Conservation (phyloP, 1,140 invertebrate species). For the Zaprionus taronus region DNA sequence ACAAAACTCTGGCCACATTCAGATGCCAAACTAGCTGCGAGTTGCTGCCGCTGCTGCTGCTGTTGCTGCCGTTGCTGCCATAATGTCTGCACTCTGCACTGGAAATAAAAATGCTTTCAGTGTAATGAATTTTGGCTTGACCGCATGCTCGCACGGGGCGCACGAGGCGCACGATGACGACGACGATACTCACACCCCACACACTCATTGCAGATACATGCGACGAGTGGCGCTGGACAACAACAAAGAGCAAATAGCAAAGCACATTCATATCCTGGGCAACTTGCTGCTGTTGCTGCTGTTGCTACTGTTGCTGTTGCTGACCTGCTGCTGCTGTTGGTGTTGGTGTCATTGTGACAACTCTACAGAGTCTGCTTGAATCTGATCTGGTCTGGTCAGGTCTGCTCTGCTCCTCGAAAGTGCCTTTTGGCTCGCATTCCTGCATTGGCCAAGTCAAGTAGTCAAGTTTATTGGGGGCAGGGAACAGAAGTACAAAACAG, state of each 20-base stretch:
- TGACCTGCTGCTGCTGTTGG: slow-evolving; percentile 27
- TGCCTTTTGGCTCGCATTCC: slow-evolving; percentile 51
- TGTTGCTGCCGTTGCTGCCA: background rate
- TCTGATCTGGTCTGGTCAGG: slow-evolving; percentile 26
- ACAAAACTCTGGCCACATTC: slow-evolving; percentile 17
- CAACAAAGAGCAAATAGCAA: slow-evolving; percentile 43
- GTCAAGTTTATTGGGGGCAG: slow-evolving; percentile 55
- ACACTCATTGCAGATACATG: slow-evolving; percentile 18
- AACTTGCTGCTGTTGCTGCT: slow-evolving; percentile 40
- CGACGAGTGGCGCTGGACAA: background rate
- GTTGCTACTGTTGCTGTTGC: background rate
- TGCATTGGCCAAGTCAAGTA: slow-evolving; percentile 54
- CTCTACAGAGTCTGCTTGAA: slow-evolving; percentile 18
- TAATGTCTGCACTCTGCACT: slow-evolving; percentile 12
- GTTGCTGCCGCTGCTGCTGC: background rate
- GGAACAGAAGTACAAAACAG: slow-evolving; percentile 17
- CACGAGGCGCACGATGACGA: background rate
- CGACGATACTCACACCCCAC: background rate
- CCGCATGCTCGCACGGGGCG: slow-evolving; percentile 9
- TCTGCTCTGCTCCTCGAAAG: slow-evolving; percentile 27
- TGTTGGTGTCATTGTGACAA: slow-evolving; percentile 66
- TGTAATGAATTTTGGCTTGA: slow-evolving; percentile 61
- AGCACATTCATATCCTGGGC: slow-evolving; percentile 56
- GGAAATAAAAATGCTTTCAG: slow-evolving; percentile 72
- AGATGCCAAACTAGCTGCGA: slow-evolving; percentile 19